phyloP scores from a whole-genome alignment of 1,140 invertebrate genomes.

The Eumeta japonica region DNA sequence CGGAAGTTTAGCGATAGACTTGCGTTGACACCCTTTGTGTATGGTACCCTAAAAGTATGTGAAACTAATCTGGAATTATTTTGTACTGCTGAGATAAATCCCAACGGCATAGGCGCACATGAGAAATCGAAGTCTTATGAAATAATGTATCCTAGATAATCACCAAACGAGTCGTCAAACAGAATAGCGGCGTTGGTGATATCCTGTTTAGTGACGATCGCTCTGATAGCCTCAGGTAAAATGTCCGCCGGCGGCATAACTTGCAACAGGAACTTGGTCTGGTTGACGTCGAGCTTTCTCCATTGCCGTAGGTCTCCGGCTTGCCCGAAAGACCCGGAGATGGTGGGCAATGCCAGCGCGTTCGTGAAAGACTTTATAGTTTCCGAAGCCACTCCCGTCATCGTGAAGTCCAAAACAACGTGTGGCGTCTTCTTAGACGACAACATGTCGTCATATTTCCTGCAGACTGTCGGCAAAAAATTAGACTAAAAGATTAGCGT shows the following conservation, averaged over 20 bases:
- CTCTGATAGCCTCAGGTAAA: conserved; percentile 76
- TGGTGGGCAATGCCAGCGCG: conserved; percentile 76
- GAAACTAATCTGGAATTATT: too few relatives aligned
- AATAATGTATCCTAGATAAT: conserved; percentile 14
- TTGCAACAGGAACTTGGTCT: conserved; percentile 70
- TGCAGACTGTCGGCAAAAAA: conserved; percentile 61
- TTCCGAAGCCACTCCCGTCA: conserved; percentile 73
- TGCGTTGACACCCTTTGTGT: too few relatives aligned
- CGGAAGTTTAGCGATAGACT: too few relatives aligned
- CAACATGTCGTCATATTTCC: conserved; percentile 65
- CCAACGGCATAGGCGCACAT: too few relatives aligned
- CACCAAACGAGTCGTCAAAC: conserved; percentile 84
- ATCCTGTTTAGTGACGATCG: conserved; percentile 77
- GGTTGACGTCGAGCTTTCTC: conserved; percentile 66
- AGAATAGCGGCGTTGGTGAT: conserved; percentile 89
- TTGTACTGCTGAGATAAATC: too few relatives aligned
- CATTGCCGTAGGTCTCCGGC: conserved; percentile 77
- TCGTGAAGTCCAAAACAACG: conserved; percentile 77
- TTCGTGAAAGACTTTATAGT: conserved; percentile 79
- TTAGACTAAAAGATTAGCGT: not conserved
- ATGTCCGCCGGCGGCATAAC: conserved; percentile 82
- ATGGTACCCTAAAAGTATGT: too few relatives aligned
- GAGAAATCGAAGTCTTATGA: not conserved
- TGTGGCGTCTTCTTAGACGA: conserved; percentile 66
- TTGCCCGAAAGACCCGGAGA: conserved; percentile 81